Percentiles rank a stretch among this genome's conserved stretches.
These are phyloP conservation scores for Actinia equina DNA, from an alignment of 64 coral and sea anemone genomes.

Conservation along the genomic window DNA sequence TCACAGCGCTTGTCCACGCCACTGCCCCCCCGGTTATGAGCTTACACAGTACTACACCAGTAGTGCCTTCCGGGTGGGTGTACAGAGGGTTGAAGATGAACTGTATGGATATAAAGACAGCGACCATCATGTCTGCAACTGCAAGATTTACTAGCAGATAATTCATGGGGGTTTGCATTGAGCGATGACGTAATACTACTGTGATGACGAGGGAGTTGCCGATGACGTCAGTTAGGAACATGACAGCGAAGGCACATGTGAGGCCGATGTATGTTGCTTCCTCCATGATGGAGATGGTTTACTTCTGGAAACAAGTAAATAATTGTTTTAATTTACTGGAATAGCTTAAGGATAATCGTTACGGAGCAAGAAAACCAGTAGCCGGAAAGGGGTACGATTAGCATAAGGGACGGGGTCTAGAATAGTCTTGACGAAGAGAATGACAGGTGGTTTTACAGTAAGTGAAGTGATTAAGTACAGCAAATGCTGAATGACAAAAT, in stretches of 20 bases:
- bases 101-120: conserved; percentile 5
- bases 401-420: too few relatives aligned
- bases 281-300: neutral
- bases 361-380: too few relatives aligned
- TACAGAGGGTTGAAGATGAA: neutral
- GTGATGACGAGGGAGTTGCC: conserved; percentile 9
- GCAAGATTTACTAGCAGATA: conserved; percentile 26
- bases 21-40: neutral
- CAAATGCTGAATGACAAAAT: too few relatives aligned
- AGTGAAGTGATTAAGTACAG: too few relatives aligned
- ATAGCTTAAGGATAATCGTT: too few relatives aligned
- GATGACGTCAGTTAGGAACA: conserved; percentile 17
- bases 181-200: neutral
- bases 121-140: conserved; percentile 19
- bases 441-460: too few relatives aligned
- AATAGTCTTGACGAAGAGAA: too few relatives aligned
- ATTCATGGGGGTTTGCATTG: conserved; percentile 28
- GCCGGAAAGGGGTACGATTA: too few relatives aligned
- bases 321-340: too few relatives aligned
- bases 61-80: conserved; percentile 1
- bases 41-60: neutral
- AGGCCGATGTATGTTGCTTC: neutral
- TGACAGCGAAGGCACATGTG: neutral
- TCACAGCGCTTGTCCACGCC: neutral
- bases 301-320: neutral